Conservation (phyloP, 2,888 invertebrate species). For the Philopedon plagiatum region DNA sequence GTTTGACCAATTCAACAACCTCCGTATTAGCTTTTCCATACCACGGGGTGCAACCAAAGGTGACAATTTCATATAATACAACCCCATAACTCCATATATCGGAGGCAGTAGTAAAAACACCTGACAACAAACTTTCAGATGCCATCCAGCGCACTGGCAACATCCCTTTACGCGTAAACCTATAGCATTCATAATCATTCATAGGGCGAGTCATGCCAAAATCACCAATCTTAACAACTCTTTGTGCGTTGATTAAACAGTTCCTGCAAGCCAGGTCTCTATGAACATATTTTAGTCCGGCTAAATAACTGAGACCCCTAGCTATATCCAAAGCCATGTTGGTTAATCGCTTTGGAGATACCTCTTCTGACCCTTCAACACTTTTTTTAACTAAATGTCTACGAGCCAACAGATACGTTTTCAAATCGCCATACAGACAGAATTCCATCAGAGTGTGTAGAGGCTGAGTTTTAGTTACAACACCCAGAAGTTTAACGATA, state of each 20-base stretch:
- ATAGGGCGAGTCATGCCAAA: constrained; percentile 94
- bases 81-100: constrained; percentile 95
- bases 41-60: constrained; percentile 93
- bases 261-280: constrained; percentile 86
- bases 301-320: constrained; percentile 87
- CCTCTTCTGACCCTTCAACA: constrained; percentile 72
- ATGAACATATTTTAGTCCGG: constrained; percentile 89
- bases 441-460: constrained; percentile 95
- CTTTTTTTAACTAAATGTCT: constrained; percentile 75
- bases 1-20: constrained; percentile 85
- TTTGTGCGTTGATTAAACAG: constrained; percentile 78
- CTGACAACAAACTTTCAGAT: constrained; percentile 87
- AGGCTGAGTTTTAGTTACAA: constrained; percentile 89
- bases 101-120: constrained; percentile 87
- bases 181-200: constrained; percentile 88
- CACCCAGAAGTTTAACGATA: constrained; percentile 84
- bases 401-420: constrained; percentile 88
- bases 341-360: constrained; percentile 85
- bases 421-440: constrained; percentile 93
- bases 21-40: constrained; percentile 89
- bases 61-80: constrained; percentile 88
- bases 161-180: constrained; percentile 81
- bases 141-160: constrained; percentile 82
- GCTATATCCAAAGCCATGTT: constrained; percentile 91
- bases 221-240: constrained; percentile 86